These are phyloP conservation scores for Schizotus pectinicornis DNA, from an alignment of 2,888 invertebrate genomes.

Conservation along the genomic window DNA sequence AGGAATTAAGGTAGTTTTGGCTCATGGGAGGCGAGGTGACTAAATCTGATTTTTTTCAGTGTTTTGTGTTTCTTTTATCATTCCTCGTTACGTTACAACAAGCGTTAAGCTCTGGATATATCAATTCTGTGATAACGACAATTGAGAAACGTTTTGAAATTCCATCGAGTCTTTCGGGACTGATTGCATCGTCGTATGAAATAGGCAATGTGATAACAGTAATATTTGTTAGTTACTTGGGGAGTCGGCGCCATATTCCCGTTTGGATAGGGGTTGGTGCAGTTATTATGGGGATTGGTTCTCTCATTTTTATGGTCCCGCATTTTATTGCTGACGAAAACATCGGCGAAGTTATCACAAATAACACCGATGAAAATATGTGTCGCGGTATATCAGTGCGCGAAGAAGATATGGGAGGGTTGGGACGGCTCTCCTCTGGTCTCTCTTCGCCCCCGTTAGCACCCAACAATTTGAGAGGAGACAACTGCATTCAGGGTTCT, in stretches of 20 bases:
- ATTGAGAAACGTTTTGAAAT: constrained; percentile 96
- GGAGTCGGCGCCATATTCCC: constrained; percentile 71
- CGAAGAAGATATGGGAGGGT: constrained; percentile 76
- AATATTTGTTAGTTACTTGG: constrained; percentile 94
- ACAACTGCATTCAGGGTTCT: constrained; percentile 82
- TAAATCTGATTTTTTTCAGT: constrained; percentile 62
- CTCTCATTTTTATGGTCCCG: constrained; percentile 90
- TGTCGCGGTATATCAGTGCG: constrained; percentile 75
- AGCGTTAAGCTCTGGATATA: constrained; percentile 89
- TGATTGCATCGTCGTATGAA: constrained; percentile 94
- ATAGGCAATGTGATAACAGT: constrained; percentile 95
- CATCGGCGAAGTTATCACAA: constrained; percentile 70
- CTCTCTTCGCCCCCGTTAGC: constrained; percentile 73
- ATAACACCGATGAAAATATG: constrained; percentile 79
- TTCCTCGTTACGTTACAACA: constrained; percentile 90
- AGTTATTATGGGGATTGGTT: constrained; percentile 92
- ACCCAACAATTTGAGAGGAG: constrained; percentile 74
- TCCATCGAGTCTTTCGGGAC: constrained; percentile 89
- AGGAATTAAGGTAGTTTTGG: constrained; percentile 76
- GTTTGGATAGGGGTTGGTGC: constrained; percentile 91
- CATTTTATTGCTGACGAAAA: constrained; percentile 87
- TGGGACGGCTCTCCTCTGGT: constrained; percentile 73
- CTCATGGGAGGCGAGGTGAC: neutral
- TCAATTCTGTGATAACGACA: constrained; percentile 95
- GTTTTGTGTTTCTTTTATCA: constrained; percentile 87